Base-by-base conservation (phyloP, 2,113 vertebrate species). In the Laterallus jamaicensis region DNA sequence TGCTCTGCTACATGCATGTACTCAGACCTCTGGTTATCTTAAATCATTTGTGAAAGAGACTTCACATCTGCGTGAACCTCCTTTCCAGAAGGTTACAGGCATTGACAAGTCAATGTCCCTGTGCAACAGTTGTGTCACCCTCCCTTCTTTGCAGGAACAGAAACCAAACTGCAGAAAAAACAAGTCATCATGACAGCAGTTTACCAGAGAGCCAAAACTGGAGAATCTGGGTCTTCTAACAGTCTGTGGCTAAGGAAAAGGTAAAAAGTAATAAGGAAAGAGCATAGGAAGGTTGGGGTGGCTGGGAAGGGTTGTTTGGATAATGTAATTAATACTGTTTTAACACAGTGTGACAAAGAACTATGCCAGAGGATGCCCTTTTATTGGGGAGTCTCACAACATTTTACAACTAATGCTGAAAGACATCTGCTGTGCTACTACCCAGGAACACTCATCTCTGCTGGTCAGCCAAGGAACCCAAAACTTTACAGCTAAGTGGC, bases 1-100 rank as follows among this genome's bases (percentile, higher is more conserved):
- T 5, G n/a, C 50, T 67, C 59, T 14, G 8, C 3, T 11, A 44
- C 29, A 39, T 0, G 11, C 35, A 67, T 1, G 0, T 35, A 5
- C 76, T 67, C 55, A 77, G 16, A 93, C 18, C 39, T 79, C 77
- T 59, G 19, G 7, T 21, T 4, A 7, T 52, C 80, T 59, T 54
- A 14, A 14, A 12, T 55, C 26, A 26, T 4, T 3, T 77, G 39
- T 37, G 64, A 71, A 24, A 69, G 59, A 50, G 56, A 42, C 15
- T 29, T 73, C 24, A 49, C 29, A 50, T 12, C 20, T 3, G 3
- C 3, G 35, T 4, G 15, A 60, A 35, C 12, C 44, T 52, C 49
- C 74, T 66, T 29, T 42, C 47, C 54, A 24, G 52, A 22, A 69
- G 21, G 68, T 40, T 22, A 10, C 25, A 60, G 52, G 15, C n/a